These are phyloP conservation scores for Rhea pennata DNA, from an alignment of 2,113 vertebrate species.

Conservation along the genomic window DNA sequence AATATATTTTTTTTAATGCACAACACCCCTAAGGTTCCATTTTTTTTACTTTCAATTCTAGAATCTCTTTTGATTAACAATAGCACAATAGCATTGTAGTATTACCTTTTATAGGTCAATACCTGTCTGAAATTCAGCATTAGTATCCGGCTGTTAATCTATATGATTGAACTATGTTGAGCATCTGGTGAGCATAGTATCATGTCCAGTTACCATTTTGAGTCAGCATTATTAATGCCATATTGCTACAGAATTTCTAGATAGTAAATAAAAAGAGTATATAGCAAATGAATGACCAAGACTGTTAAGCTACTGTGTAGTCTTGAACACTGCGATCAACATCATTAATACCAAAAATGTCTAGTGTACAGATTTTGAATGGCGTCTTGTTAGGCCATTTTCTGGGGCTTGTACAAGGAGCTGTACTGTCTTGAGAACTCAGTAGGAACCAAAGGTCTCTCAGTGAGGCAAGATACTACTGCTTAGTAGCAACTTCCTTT, in stretches of 20 bases:
- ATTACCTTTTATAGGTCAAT: not conserved
- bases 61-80: not conserved
- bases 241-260: not conserved
- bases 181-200: not conserved
- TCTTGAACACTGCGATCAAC: not conserved
- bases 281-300: not conserved
- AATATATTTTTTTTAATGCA: not conserved
- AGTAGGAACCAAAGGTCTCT: too few species aligned
- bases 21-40: too few species aligned
- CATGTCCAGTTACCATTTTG: not conserved
- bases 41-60: not conserved
- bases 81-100: not conserved
- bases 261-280: not conserved
- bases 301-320: not conserved
- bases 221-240: not conserved
- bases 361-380: too few species aligned
- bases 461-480: too few species aligned
- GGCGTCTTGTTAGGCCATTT: too few species aligned
- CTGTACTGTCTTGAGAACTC: too few species aligned
- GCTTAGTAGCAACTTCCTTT: too few species aligned
- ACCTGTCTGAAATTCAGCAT: not conserved
- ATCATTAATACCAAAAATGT: too few species aligned
- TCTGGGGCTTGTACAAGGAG: too few species aligned
- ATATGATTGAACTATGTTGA: not conserved
- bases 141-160: not conserved